A percentile compares a stretch with the other conserved stretches of the same genome.
phyloP scores from a whole-genome alignment of 2,113 vertebrate species.

The Leucopsar rothschildi region DNA sequence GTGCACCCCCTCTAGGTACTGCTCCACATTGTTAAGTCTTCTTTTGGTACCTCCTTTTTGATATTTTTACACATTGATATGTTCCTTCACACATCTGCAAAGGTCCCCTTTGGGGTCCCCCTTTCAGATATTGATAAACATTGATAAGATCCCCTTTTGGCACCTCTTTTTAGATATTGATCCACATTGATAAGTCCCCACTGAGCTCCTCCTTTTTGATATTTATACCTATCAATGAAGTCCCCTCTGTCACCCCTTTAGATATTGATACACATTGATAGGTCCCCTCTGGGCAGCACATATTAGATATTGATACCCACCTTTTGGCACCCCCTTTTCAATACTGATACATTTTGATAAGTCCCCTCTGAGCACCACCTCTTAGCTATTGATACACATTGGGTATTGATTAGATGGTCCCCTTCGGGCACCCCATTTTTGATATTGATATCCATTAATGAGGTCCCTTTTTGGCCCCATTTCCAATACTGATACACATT shows the following conservation, averaged over 20 bases:
- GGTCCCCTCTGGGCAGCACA: no score
- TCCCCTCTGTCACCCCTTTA: no score
- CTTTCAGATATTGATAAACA: background rate
- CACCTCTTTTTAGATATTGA: background rate
- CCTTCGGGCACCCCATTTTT: accelerated
- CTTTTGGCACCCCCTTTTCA: background rate
- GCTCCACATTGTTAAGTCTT: background rate
- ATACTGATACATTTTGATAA: background rate
- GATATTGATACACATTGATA: background rate
- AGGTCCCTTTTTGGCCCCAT: no score
- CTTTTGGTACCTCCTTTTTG: background rate
- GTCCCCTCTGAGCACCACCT: accelerated
- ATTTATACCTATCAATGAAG: no score
- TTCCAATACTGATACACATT: background rate
- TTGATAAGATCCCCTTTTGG: background rate
- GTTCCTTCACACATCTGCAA: no score
- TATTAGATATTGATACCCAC: background rate
- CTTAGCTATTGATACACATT: background rate
- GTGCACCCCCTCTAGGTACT: no score
- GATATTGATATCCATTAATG: background rate
- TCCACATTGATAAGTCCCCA: no score
- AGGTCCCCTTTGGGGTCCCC: background rate
- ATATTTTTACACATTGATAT: background rate
- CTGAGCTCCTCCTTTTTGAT: background rate
- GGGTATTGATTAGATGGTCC: background rate